These are phyloP conservation scores for Thereva unica DNA, from an alignment of 2,888 invertebrate species.

Conservation along the genomic window DNA sequence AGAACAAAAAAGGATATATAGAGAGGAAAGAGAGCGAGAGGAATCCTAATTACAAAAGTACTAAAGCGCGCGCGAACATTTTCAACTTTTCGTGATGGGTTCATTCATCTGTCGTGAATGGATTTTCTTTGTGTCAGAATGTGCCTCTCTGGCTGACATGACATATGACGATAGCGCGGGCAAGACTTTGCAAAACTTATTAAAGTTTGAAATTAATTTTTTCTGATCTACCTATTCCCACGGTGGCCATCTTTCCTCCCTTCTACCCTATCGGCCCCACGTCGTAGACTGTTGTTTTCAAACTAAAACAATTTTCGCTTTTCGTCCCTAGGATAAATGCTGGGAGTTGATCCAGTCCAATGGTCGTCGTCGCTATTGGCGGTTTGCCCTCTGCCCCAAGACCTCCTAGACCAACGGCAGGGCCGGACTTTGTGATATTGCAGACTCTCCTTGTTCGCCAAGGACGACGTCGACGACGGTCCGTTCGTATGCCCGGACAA, in stretches of 20 bases:
- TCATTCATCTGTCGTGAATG: conserved; percentile 30
- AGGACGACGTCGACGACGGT: too few species aligned
- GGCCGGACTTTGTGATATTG: too few species aligned
- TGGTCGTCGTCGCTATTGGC: too few species aligned
- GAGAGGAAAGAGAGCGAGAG: background rate
- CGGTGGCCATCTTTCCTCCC: conserved; percentile 1
- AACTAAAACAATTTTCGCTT: conserved; percentile 32
- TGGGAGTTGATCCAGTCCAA: conserved; percentile 20
- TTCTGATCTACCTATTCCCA: conserved; percentile 23
- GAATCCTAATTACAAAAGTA: conserved; percentile 12
- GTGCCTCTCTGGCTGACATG: background rate
- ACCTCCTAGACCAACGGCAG: too few species aligned
- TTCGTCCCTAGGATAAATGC: conserved; percentile 24
- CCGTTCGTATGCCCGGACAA: too few species aligned
- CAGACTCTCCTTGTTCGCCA: too few species aligned
- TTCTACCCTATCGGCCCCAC: background rate
- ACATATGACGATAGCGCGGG: conserved; percentile 25
- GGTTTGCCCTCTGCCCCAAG: too few species aligned
- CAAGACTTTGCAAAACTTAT: conserved; percentile 31
- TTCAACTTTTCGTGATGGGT: conserved; percentile 31
- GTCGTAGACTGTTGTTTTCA: conserved; percentile 16
- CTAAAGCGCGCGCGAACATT: conserved; percentile 12
- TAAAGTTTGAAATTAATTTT: conserved; percentile 35
- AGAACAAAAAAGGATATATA: background rate
- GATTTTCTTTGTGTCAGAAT: conserved; percentile 10